Base-by-base conservation (phyloP, 2,797 vertebrate genomes). In the Galago senegalensis region DNA sequence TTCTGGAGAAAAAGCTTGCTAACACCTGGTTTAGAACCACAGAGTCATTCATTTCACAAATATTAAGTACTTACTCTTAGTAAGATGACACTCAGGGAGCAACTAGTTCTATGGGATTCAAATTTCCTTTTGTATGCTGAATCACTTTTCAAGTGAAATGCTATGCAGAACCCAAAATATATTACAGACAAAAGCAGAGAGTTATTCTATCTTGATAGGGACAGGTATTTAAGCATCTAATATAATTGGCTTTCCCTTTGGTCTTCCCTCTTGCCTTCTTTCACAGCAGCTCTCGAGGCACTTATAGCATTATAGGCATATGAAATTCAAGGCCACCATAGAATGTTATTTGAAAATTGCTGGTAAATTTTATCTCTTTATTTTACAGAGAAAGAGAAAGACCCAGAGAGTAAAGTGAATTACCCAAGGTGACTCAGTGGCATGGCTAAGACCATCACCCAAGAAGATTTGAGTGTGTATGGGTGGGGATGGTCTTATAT, bases 381-480 rank as follows among this genome's bases (percentile, higher is more conserved):
- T 83, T 91, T 93, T 88, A 75, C 4, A 69, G 40, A 69, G 61
- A 75, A 77, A 20, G 13, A 70, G 27, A 89, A 79, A 86, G 3
- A 29, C 23, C 27, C 31, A 69, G 73, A 92, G 49, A 91, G 14
- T 86, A 81, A 93, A 90, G 20, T 87, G 12, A 81, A n/a, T 92
- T 94, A 76, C 31, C 53, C 31, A 63, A 89, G 63, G 37, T 94
- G 69, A 86, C 43, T 56, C 27, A 92, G 27, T 77, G 43, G 6
- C 56, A 49, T 93, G 60, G 37, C 49, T 58, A 79, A 88, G 8
- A 61, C 21, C 58, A 58, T 83, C 20, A 87, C n/a, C 17, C 11
- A 95, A 65, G 20, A 84, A 75, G 29, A 88, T 91, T 82, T 93
- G 75, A 73, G 40, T 80, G 65, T 63, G 8, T 31, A 60, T 87